Evolutionary conservation across 2,888 invertebrate species (phyloP).

Genomic region (Colletes collaris): DNA sequence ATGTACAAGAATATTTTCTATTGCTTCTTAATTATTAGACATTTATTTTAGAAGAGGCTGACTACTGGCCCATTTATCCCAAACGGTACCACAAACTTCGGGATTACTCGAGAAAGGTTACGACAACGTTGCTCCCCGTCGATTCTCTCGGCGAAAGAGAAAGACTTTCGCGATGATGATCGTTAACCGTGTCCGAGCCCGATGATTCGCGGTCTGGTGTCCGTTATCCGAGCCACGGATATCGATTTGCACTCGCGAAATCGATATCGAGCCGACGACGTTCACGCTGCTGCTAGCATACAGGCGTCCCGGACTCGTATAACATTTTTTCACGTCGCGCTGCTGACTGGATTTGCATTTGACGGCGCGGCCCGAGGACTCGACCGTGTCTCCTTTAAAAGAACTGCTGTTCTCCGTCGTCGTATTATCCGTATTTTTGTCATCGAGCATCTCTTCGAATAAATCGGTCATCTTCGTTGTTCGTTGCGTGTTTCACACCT

Average conservation of each 20-base stretch:
- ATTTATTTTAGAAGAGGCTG: no score
- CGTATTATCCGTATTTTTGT: slow-evolving; percentile 11
- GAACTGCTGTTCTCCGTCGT: slow-evolving; percentile 2
- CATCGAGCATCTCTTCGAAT: slow-evolving; percentile 1
- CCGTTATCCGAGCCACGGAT: slow-evolving; percentile 66
- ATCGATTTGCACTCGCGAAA: slow-evolving; percentile 70
- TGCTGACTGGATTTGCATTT: slow-evolving; percentile 56
- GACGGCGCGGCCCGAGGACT: slow-evolving; percentile 29
- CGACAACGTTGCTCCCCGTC: no score
- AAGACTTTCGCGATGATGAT: slow-evolving; percentile 65
- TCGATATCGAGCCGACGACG: slow-evolving; percentile 65
- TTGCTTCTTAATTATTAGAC: no score
- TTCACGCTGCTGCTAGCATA: slow-evolving; percentile 30
- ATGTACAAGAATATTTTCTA: no score
- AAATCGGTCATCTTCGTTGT: slow-evolving; percentile 14
- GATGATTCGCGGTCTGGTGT: slow-evolving; percentile 45
- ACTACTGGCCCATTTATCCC: no score
- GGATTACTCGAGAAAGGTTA: no score
- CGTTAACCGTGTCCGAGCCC: slow-evolving; percentile 34
- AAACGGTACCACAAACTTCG: no score
- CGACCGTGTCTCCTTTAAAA: slow-evolving; percentile 28
- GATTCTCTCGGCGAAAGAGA: slow-evolving; percentile 14
- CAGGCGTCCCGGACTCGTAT: slow-evolving; percentile 16
- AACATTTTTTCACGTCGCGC: slow-evolving; percentile 65
- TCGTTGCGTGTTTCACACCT: neutral